Conservation (phyloP, 2,888 invertebrate genomes). For the Drosophila villosipedis region DNA sequence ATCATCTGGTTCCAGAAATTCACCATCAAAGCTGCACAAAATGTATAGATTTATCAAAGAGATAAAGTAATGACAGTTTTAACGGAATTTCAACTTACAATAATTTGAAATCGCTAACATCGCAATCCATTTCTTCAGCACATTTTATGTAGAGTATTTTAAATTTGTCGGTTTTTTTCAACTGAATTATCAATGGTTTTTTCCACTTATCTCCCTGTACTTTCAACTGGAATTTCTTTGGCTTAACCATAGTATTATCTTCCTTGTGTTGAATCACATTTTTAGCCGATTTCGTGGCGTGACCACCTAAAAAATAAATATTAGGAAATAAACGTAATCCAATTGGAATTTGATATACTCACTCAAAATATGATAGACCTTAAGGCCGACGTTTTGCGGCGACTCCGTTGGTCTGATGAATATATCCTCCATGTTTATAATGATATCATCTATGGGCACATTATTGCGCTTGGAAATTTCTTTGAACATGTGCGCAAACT, state of each 20-base stretch:
- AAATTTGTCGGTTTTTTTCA: conserved; percentile 75
- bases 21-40: conserved; percentile 82
- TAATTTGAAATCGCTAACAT: conserved; percentile 51
- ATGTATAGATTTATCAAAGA: background rate
- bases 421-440: conserved; percentile 73
- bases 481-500: conserved; percentile 76
- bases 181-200: conserved; percentile 68
- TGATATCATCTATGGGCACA: conserved; percentile 60
- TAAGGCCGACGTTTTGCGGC: conserved; percentile 77
- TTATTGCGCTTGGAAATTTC: conserved; percentile 76
- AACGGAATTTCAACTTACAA: conserved; percentile 42
- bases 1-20: conserved; percentile 69
- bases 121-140: conserved; percentile 78
- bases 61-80: background rate
- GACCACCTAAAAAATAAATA: conserved; percentile 61
- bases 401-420: conserved; percentile 74
- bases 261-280: background rate
- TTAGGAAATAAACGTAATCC: background rate
- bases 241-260: conserved; percentile 38
- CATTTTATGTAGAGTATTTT: conserved; percentile 81
- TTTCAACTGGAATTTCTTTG: conserved; percentile 76
- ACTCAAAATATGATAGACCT: conserved; percentile 79
- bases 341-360: conserved; percentile 24
- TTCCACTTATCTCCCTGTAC: conserved; percentile 81
- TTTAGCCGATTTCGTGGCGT: conserved; percentile 49